phyloP scores from a whole-genome alignment of 2,797 vertebrate genomes.

The Propithecus perrieri region DNA sequence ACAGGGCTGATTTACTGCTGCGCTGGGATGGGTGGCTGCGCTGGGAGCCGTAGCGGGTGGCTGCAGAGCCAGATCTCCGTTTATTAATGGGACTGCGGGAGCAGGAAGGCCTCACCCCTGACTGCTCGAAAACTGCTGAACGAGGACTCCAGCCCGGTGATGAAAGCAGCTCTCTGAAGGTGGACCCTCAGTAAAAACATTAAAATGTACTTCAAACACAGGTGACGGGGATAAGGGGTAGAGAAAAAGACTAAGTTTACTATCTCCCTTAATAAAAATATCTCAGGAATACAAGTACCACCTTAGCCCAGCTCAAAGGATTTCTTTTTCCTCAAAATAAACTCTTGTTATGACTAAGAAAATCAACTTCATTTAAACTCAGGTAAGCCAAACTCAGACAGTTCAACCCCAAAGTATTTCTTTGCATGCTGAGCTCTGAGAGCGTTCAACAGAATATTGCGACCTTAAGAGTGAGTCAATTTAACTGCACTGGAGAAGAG shows the following conservation, averaged over 20 bases:
- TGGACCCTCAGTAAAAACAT: constrained; percentile 68
- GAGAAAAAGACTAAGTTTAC: constrained; percentile 41
- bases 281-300: neutral
- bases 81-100: constrained; percentile 82
- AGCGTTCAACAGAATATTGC: neutral
- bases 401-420: constrained; percentile 15
- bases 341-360: neutral
- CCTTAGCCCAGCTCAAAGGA: neutral
- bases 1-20: constrained; percentile 85
- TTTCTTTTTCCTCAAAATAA: neutral
- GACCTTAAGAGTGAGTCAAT: neutral
- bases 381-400: neutral
- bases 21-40: constrained; percentile 76
- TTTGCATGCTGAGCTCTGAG: constrained; percentile 26
- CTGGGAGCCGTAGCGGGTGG: constrained; percentile 74
- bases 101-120: constrained; percentile 77
- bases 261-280: constrained; percentile 10
- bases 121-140: constrained; percentile 87
- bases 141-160: constrained; percentile 77
- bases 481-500: neutral
- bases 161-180: constrained; percentile 82
- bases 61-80: constrained; percentile 71
- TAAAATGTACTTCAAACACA: constrained; percentile 64
- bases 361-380: neutral
- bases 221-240: constrained; percentile 51